Evolutionary conservation across 1,140 invertebrate species (phyloP).

Genomic region (Proctacanthus coquilletti): DNA sequence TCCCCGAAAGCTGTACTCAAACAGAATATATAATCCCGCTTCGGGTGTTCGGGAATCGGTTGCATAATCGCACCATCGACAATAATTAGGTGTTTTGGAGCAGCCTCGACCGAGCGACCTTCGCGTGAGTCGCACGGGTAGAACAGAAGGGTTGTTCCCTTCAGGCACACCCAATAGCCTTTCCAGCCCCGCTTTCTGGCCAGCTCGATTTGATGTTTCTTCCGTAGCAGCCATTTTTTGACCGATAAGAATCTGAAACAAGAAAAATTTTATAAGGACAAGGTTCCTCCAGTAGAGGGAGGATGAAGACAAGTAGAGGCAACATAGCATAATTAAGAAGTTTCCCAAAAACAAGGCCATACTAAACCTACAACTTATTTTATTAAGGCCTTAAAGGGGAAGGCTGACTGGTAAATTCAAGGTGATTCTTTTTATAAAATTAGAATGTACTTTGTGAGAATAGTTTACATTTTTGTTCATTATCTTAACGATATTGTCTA

Average conservation of each 20-base stretch:
- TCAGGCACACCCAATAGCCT: constrained; percentile 95
- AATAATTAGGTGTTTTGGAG: constrained; percentile 89
- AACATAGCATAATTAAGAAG: no score
- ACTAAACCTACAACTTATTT: no score
- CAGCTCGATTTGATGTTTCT: constrained; percentile 92
- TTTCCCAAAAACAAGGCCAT: no score
- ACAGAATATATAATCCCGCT: constrained; percentile 94
- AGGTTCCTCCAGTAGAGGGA: no score
- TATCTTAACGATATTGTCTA: no score
- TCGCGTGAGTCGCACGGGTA: constrained; percentile 91
- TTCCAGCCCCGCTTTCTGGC: constrained; percentile 93
- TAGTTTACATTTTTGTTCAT: no score
- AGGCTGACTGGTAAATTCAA: no score
- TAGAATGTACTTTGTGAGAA: no score
- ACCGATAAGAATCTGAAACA: constrained; percentile 83
- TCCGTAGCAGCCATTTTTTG: constrained; percentile 94
- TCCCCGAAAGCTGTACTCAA: constrained; percentile 95
- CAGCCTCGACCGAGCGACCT: constrained; percentile 74
- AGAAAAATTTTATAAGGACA: no score
- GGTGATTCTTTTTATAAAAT: no score
- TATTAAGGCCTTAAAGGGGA: no score
- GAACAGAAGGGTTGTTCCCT: constrained; percentile 91
- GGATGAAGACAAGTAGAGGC: no score
- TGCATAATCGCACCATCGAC: constrained; percentile 97
- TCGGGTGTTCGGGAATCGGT: constrained; percentile 95